Evolutionary conservation across 2,888 invertebrate species (phyloP), one percentile per base, ranked within the genome.

Genomic region (Chymomyza fuscimana): DNA sequence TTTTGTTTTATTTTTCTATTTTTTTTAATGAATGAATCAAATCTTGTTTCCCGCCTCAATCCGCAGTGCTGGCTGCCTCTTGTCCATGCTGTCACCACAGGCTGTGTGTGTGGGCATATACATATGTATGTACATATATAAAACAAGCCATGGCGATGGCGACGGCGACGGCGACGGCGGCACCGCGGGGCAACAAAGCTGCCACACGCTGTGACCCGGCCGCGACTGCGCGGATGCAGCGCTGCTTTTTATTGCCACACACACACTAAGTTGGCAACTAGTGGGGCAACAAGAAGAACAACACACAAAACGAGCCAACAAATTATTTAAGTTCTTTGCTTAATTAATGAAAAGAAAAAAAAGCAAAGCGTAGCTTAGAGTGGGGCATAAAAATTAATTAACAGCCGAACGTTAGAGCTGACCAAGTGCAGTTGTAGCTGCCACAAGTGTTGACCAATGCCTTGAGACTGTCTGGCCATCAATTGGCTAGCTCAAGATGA

Each of bases 341-440:
- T 84, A 84, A 84, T 84, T 84, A 84, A 82, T 76, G 74, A 76
- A 80, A 72, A 25, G 22, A 22, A 77, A 78, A 74, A 81, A 79
- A 73, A 62, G 72, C 77, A 74, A 73, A 84, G 85, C 86, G 85
- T 84, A 78, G 77, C 84, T 67, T 79, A 77, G 81, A 79, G 77
- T 77, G 80, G 84, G 76, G 79, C 84, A 84, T 83, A 77, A 83
- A 83, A 83, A 83, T 86, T 86, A 84, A 84, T 84, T 84, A 84
- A 74, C 67, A 36, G 52, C 69, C 66, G 66, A 70, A 77, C 79
- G 32, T 60, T 9, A 12, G 54, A 7, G 54, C 52, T 16, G 56
- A n/a, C 25, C 52, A 52, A 52, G 36, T 36, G 36, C 36, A 36
- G 36, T 36, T 36, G 9, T 36, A 36, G 36, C 40, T 46, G 40